A percentile compares a stretch with the other conserved stretches of the same genome.
These are phyloP conservation scores for Idaea dimidiata DNA, from an alignment of 2,888 invertebrate genomes.

Conservation along the genomic window DNA sequence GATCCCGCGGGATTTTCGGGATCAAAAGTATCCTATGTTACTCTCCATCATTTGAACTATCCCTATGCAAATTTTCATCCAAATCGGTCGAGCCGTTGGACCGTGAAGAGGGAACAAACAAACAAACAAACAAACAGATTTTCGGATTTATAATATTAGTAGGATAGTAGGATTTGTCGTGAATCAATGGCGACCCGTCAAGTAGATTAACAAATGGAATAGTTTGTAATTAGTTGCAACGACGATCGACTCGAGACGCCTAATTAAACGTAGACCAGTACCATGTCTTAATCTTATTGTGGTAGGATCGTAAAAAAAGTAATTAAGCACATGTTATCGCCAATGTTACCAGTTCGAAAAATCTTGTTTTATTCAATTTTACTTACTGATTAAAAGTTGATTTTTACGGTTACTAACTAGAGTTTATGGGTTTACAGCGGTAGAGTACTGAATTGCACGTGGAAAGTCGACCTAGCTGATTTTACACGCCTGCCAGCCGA, in stretches of 20 bases:
- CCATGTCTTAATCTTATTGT: conserved; percentile 63
- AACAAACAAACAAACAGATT: too few species aligned
- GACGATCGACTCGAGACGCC: conserved; percentile 27
- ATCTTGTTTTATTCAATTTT: conserved; percentile 33
- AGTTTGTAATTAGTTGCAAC: too few species aligned
- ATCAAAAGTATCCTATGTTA: too few species aligned
- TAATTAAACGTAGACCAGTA: conserved; percentile 28
- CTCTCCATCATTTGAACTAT: too few species aligned
- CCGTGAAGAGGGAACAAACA: too few species aligned
- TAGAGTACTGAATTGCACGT: conserved; percentile 4
- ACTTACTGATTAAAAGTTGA: conserved; percentile 45
- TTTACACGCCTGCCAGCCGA: neutral
- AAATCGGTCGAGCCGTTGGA: too few species aligned
- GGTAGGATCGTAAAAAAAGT: conserved; percentile 63
- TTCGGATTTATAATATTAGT: too few species aligned
- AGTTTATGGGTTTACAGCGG: neutral
- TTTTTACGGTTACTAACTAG: conserved; percentile 7
- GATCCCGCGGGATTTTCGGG: too few species aligned
- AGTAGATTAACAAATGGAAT: too few species aligned
- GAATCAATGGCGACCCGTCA: too few species aligned
- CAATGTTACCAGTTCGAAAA: conserved; percentile 56
- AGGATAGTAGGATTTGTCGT: too few species aligned
- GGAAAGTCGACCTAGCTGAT: conserved; percentile 10
- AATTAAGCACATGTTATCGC: conserved; percentile 62
- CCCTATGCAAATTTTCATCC: too few species aligned